Evolutionary conservation across 2,113 vertebrate genomes (phyloP), one percentile per base, ranked within the genome.

Genomic region (Cichladusa arquata): DNA sequence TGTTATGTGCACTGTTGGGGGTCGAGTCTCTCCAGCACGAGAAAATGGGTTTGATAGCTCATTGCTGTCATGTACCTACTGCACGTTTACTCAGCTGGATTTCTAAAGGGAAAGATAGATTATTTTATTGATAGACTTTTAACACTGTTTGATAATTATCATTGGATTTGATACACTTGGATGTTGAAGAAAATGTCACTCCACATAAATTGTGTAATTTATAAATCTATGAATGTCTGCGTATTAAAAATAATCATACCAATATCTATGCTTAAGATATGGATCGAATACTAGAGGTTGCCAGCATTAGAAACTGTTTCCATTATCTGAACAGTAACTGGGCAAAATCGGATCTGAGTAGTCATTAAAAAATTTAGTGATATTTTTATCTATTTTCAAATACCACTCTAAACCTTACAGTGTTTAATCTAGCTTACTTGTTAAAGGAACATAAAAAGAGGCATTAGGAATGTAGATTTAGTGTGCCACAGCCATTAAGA

Each of bases 331-430:
- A 71, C 24, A 90, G 73, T 82, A 70, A 83, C 79, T 60, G 79
- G n/a, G 51, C 31, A 95, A 95, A 96, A 93, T 90, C 72, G 1
- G 47, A 90, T 86, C 81, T 81, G n/a, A 90, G n/a, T 48, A 81
- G 76, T 86, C 90, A 79, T 94, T 83, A 33, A 83, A 90, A 93
- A 86, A 78, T 83, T 31, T 71, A 94, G 51, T 78, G 64, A 60
- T 89, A 44, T 88, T 97, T 96, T 96, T 86, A 96, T 90, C 85
- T 86, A 19, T 94, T 96, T 96, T 95, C 94, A 92, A 90, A 93
- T 92, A 86, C 60, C 44, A 81, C 76, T 90, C 82, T 88, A 88
- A 94, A 83, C 42, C 88, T 92, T 78, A 92, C 71, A 74, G 72
- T 81, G 64, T 78, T 95, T 90, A 64, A 96, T 93, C 60, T 92